These are phyloP conservation scores for Parelbella ahira DNA, from an alignment of 2,888 invertebrate genomes.

Conservation along the genomic window DNA sequence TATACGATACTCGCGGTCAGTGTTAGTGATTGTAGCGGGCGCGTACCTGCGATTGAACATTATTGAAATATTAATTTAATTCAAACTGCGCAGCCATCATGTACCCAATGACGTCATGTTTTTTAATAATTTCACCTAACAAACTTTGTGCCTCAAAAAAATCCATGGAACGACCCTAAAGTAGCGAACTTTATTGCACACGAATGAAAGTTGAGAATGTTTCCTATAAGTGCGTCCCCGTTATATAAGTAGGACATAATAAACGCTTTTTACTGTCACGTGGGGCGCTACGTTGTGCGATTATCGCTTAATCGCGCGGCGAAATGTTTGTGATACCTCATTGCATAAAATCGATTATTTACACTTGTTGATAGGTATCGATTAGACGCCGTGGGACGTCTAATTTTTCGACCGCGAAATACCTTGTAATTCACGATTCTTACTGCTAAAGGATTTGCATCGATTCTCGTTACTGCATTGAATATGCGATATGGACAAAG, in stretches of 20 bases:
- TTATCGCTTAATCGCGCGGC: constrained; percentile 14
- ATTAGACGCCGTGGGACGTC: constrained; percentile 31
- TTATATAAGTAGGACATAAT: constrained; percentile 14
- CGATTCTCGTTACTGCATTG: constrained; percentile 9
- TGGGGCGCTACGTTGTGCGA: neutral
- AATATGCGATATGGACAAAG: constrained; percentile 1
- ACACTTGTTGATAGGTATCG: constrained; percentile 32
- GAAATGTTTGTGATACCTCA: constrained; percentile 2
- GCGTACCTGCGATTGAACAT: neutral
- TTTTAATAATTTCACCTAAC: too few species aligned
- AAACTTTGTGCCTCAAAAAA: too few species aligned
- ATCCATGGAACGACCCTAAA: too few species aligned
- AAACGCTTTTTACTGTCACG: constrained; percentile 7
- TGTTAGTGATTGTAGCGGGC: neutral
- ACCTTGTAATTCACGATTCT: constrained; percentile 26
- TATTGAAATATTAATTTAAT: neutral
- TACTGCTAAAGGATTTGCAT: constrained; percentile 21
- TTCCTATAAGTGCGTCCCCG: constrained; percentile 4
- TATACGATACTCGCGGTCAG: constrained; percentile 6
- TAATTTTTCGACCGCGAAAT: constrained; percentile 25
- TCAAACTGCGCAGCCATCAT: too few species aligned
- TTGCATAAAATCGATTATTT: constrained; percentile 32
- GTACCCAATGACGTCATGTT: too few species aligned
- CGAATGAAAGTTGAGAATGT: constrained; percentile 1
- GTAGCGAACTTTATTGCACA: neutral